Percentiles rank a stretch among this genome's conserved stretches.
These are phyloP conservation scores for Aethes cnicana DNA, from an alignment of 2,888 invertebrate species.

Conservation along the genomic window DNA sequence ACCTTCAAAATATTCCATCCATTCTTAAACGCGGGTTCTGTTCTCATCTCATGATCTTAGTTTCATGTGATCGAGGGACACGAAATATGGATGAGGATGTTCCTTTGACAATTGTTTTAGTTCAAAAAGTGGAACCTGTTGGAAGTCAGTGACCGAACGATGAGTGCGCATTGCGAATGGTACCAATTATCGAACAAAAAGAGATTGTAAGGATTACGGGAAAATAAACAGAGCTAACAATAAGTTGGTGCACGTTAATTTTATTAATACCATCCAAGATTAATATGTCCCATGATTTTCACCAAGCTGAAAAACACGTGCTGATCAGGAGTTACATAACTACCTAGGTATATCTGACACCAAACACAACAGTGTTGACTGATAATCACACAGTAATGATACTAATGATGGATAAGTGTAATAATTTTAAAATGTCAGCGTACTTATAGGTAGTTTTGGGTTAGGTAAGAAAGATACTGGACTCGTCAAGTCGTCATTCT, in stretches of 20 bases:
- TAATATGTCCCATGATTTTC: no score
- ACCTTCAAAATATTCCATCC: conserved; percentile 10
- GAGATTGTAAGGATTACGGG: conserved; percentile 19
- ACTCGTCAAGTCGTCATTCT: not conserved
- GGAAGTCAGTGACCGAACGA: conserved; percentile 35
- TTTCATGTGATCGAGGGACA: conserved; percentile 5
- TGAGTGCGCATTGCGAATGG: not conserved
- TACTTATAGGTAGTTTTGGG: conserved; percentile 1
- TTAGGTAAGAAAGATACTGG: conserved; percentile 11
- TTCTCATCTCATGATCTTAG: not conserved
- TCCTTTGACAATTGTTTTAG: not conserved
- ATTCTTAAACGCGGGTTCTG: not conserved
- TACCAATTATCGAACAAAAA: conserved; percentile 4
- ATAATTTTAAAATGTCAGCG: conserved; percentile 5
- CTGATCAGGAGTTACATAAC: conserved; percentile 4
- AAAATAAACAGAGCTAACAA: no score
- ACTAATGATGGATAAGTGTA: conserved; percentile 4
- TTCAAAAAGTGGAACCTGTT: conserved; percentile 56
- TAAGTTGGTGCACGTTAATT: no score
- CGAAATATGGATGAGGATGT: not conserved
- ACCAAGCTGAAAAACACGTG: no score
- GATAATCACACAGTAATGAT: not conserved
- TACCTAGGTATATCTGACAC: not conserved
- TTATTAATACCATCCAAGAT: no score
- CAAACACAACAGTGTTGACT: not conserved